phyloP scores from a whole-genome alignment of 2,113 vertebrate genomes.

The Malaclemys terrapin region DNA sequence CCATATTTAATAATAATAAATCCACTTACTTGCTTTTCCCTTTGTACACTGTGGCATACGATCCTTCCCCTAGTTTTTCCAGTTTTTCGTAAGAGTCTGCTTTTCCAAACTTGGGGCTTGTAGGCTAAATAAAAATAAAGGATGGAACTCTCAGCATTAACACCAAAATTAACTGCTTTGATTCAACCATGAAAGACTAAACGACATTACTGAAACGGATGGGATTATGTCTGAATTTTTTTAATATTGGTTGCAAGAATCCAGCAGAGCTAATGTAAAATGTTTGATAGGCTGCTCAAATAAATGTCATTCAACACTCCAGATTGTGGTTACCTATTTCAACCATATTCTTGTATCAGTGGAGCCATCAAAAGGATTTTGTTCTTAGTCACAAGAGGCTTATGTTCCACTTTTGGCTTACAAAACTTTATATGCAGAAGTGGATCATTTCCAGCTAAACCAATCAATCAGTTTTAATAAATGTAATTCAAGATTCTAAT shows the following conservation, averaged over 20 bases:
- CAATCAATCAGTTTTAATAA: background rate
- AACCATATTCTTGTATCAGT: background rate
- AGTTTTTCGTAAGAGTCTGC: constrained; percentile 98
- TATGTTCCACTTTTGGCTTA: background rate
- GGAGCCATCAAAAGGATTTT: constrained; percentile 37
- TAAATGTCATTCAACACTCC: background rate
- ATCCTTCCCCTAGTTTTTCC: constrained; percentile 97
- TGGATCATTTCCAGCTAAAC: constrained; percentile 9
- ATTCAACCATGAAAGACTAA: constrained; percentile 13
- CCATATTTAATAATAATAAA: background rate
- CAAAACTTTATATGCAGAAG: background rate
- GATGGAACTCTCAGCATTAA: background rate
- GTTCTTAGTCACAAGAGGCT: background rate
- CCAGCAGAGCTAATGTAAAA: background rate
- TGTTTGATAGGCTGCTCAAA: background rate
- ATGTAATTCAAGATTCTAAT: background rate
- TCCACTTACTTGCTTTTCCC: constrained; percentile 98
- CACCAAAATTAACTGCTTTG: background rate
- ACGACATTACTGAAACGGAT: background rate
- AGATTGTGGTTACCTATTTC: background rate
- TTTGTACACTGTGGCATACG: constrained; percentile 98
- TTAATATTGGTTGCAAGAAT: background rate
- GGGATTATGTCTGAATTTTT: background rate
- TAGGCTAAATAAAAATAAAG: constrained; percentile 85
- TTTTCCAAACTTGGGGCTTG: constrained; percentile 98